phyloP scores from a whole-genome alignment of 2,888 invertebrate genomes.

The Papilio elwesi region DNA sequence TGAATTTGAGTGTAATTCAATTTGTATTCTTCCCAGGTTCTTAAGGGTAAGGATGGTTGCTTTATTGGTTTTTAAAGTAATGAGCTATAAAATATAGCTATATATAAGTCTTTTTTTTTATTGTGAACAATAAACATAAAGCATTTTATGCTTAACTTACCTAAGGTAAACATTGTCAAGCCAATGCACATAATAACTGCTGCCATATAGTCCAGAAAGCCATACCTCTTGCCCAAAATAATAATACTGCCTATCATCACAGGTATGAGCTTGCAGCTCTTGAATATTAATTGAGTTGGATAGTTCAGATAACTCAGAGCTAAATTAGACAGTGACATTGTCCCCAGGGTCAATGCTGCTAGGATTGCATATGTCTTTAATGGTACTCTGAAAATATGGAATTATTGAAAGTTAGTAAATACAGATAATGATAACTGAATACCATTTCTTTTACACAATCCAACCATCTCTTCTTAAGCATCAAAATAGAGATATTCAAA shows the following conservation, averaged over 20 bases:
- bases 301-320: conserved; percentile 97
- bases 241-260: conserved; percentile 97
- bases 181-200: conserved; percentile 95
- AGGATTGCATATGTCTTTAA: conserved; percentile 90
- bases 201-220: conserved; percentile 91
- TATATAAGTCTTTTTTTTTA: conserved; percentile 5
- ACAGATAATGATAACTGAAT: background rate
- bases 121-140: background rate
- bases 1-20: no score
- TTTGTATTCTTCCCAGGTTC: no score
- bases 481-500: no score
- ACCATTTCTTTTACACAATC: background rate
- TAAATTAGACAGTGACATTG: conserved; percentile 98
- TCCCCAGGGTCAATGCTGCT: conserved; percentile 94
- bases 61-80: no score
- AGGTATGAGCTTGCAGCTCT: conserved; percentile 98
- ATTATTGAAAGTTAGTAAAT: background rate
- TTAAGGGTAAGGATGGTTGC: no score
- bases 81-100: background rate
- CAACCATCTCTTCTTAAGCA: no score
- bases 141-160: conserved; percentile 71
- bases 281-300: conserved; percentile 98
- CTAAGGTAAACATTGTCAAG: conserved; percentile 95
- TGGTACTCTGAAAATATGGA: conserved; percentile 88
- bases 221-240: conserved; percentile 95